Percentiles rank a stretch among this genome's conserved stretches.
Evolutionary conservation across 2,888 invertebrate genomes (phyloP).

Genomic region (Anticlea derivata): DNA sequence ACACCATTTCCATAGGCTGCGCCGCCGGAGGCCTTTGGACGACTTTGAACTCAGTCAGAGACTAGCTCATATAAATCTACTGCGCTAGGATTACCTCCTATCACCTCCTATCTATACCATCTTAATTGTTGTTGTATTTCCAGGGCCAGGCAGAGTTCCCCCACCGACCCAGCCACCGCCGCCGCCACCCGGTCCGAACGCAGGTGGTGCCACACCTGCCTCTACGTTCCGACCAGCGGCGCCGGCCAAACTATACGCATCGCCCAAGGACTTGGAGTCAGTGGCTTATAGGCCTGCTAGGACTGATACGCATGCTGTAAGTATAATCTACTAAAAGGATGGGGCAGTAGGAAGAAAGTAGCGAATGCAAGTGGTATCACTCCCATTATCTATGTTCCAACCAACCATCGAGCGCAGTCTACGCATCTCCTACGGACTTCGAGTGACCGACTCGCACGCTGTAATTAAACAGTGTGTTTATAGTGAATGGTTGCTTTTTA

Average conservation of each 20-base stretch:
- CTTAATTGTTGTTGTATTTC: background rate
- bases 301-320: slow-evolving; percentile 28
- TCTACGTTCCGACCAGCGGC: slow-evolving; percentile 96
- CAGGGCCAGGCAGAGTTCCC: slow-evolving; percentile 82
- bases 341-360: too few species aligned
- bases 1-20: too few species aligned
- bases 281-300: slow-evolving; percentile 60
- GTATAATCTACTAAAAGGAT: too few species aligned
- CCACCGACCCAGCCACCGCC: slow-evolving; percentile 93
- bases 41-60: too few species aligned
- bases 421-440: slow-evolving; percentile 95
- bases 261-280: slow-evolving; percentile 90
- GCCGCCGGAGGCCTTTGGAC: too few species aligned
- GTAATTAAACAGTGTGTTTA: too few species aligned
- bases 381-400: slow-evolving; percentile 94
- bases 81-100: too few species aligned
- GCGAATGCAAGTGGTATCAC: slow-evolving; percentile 43
- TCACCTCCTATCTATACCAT: background rate
- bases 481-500: too few species aligned
- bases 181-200: slow-evolving; percentile 71
- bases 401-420: slow-evolving; percentile 89
- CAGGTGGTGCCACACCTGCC: slow-evolving; percentile 78
- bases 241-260: slow-evolving; percentile 89
- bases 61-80: too few species aligned
- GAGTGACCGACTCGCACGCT: slow-evolving; percentile 46